Percentiles rank a stretch among this genome's conserved stretches.
phyloP scores from a whole-genome alignment of 2,113 vertebrate species.

The Sylvilagus bachmani region DNA sequence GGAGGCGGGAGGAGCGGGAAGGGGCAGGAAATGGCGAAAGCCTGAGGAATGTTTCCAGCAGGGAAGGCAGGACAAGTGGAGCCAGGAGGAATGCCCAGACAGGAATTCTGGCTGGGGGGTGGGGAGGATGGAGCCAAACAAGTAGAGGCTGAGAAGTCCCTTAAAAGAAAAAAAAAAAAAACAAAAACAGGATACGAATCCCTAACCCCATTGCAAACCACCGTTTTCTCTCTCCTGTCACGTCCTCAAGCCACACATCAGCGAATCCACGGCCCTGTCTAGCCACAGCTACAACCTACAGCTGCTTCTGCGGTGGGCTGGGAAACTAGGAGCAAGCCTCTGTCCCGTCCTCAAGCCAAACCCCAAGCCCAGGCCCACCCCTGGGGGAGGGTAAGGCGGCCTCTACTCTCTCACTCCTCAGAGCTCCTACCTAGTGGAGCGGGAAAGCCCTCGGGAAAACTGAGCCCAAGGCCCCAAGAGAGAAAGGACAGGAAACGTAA shows the following conservation, averaged over 20 bases:
- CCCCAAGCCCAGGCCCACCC: slow-evolving; percentile 27
- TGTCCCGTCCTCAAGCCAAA: background rate
- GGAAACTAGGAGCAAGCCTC: background rate
- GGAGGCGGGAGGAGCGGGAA: slow-evolving; percentile 51
- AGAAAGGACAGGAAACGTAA: background rate
- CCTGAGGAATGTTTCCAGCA: slow-evolving; percentile 82
- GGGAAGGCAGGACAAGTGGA: slow-evolving; percentile 51
- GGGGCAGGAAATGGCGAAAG: slow-evolving; percentile 79
- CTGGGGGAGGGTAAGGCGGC: background rate
- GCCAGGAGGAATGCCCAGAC: slow-evolving; percentile 67
- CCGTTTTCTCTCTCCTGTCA: background rate
- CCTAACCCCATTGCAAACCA: background rate
- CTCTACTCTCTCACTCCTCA: background rate
- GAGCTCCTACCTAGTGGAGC: background rate
- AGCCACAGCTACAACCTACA: background rate
- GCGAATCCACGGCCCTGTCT: background rate
- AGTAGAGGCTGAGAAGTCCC: background rate
- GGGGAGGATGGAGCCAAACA: background rate
- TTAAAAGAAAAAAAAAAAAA: background rate
- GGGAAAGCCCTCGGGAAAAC: background rate
- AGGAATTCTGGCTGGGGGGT: slow-evolving; percentile 6
- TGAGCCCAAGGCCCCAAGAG: background rate
- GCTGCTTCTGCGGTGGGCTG: slow-evolving; percentile 20
- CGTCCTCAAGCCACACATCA: background rate
- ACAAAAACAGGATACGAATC: background rate